Evolutionary conservation across 2,113 vertebrate genomes (phyloP), one percentile per base, ranked within the genome.

Genomic region (Anguilla rostrata): DNA sequence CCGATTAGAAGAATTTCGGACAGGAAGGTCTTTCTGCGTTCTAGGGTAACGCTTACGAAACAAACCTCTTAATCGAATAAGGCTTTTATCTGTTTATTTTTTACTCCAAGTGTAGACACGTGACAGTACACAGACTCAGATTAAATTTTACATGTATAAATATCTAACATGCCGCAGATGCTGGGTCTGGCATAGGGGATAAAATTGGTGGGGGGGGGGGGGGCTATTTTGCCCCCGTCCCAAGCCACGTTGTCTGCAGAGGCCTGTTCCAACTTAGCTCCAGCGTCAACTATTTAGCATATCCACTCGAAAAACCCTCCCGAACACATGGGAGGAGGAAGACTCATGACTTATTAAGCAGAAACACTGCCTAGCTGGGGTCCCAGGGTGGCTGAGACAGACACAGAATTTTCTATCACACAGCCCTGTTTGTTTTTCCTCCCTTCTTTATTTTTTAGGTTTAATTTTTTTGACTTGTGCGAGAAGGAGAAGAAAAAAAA

Each of bases 1-100:
- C 88, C 88, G 91, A 95, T 94, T 93, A 94, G 89, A 91, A 89
- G 89, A 92, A 88, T 91, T 88, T 87, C 84, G 90, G 90, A 91
- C 91, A 90, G 91, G 89, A 86, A 90, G 92, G 83, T 86, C 91
- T 86, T 92, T 90, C 90, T 90, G 83, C n/a, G 11, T 26, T 75
- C 1, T 34, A 82, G 85, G 83, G 86, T 83, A 87, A 88, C 3
- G 53, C 91, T 89, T 93, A 88, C 90, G 90, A 92, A 91, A 92
- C 87, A 91, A 93, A 87, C 90, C 88, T 87, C 85, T 85, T 90
- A 91, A 94, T 92, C 92, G 91, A 88, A 86, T 29, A 9, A 43
- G 26, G 86, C 90, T 88, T 86, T 89, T 89, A 86, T 88, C 63
- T 63, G 20, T 49, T 11, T 20, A 56, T 49, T 83, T 53, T 79